These are phyloP conservation scores for Melinaea menophilus DNA, from an alignment of 2,888 invertebrate genomes.

Conservation along the genomic window DNA sequence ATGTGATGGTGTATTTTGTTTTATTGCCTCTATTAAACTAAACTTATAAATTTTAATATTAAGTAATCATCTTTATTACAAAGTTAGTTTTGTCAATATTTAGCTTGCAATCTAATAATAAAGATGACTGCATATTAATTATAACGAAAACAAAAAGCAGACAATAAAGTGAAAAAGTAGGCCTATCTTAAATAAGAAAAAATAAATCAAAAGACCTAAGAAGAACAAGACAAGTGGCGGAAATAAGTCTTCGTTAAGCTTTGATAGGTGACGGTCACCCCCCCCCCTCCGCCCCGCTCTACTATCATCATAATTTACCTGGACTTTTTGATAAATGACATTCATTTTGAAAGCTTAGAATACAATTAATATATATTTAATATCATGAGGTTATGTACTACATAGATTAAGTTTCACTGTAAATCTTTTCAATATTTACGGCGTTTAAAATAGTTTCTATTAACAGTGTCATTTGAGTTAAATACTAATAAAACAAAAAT, in stretches of 20 bases:
- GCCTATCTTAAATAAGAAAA: neutral
- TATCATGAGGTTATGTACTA: no score
- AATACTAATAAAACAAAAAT: no score
- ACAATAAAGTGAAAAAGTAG: constrained; percentile 20
- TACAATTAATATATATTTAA: no score
- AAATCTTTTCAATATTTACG: no score
- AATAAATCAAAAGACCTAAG: constrained; percentile 40
- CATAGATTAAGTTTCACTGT: no score
- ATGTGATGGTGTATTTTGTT: no score
- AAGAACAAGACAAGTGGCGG: constrained; percentile 41
- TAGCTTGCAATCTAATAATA: constrained; percentile 4
- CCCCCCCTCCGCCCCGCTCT: constrained; percentile 24
- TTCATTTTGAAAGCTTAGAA: constrained; percentile 33
- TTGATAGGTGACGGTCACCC: constrained; percentile 44
- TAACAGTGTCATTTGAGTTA: no score
- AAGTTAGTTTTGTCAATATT: no score
- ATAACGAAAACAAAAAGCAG: constrained; percentile 9
- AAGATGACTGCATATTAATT: constrained; percentile 1
- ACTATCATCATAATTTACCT: constrained; percentile 42
- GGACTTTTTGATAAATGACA: constrained; percentile 44
- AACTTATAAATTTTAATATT: no score
- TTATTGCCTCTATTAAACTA: no score
- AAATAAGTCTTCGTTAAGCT: constrained; percentile 49
- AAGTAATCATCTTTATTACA: no score
- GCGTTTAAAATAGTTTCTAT: no score